A percentile compares a stretch with the other conserved stretches of the same genome.
Conservation (phyloP, 1,140 invertebrate genomes). For the Leptopilina clavipes region DNA sequence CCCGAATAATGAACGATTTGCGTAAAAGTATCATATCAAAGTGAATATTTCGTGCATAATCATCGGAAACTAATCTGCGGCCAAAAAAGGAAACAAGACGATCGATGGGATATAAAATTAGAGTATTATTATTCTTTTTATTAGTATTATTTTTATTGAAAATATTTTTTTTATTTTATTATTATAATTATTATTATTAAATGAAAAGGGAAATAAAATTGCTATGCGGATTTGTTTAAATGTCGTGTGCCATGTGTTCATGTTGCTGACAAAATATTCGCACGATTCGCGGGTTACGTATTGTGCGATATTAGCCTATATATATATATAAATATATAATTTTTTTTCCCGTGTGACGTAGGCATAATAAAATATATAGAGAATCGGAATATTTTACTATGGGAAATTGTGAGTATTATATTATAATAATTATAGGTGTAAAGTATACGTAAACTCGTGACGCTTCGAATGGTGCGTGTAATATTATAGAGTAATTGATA, state of each 20-base stretch:
- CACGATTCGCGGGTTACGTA: conserved; percentile 55
- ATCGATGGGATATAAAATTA: neutral
- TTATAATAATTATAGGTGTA: conserved; percentile 39
- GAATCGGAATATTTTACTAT: conserved; percentile 71
- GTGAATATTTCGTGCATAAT: conserved; percentile 27
- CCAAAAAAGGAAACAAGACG: conserved; percentile 19
- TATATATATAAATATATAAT: no score
- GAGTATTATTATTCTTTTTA: neutral
- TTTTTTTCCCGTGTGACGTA: conserved; percentile 62
- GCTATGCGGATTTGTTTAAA: conserved; percentile 41
- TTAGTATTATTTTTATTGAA: no score
- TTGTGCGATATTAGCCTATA: conserved; percentile 48
- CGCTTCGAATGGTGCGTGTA: conserved; percentile 35
- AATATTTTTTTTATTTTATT: no score
- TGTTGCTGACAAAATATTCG: conserved; percentile 53
- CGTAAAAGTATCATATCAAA: conserved; percentile 62
- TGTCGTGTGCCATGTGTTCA: conserved; percentile 66
- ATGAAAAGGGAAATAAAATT: conserved; percentile 5
- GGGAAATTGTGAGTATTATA: conserved; percentile 53
- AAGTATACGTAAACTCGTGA: conserved; percentile 54
- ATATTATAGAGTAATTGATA: neutral
- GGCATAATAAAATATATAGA: conserved; percentile 57
- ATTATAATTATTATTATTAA: no score
- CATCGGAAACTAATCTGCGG: conserved; percentile 4
- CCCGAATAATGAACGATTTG: conserved; percentile 29